A percentile compares a stretch with the other conserved stretches of the same genome.
Conservation (phyloP, 1,140 invertebrate species). For the Zaprionus lachaisei region DNA sequence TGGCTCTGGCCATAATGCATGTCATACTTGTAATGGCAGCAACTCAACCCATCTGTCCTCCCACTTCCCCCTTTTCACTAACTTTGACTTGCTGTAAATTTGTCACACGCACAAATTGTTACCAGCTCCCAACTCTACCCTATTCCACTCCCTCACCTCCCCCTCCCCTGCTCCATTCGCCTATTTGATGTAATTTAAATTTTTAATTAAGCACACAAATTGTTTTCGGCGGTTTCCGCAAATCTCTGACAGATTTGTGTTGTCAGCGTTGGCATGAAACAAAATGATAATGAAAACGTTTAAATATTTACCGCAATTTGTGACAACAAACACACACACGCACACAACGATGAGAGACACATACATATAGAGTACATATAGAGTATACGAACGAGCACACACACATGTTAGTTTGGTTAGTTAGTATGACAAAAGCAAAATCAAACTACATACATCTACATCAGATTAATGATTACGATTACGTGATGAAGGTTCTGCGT, state of each 20-base stretch:
- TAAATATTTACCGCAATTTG: slow-evolving; percentile 80
- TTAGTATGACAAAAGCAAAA: slow-evolving; percentile 33
- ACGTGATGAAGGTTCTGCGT: slow-evolving; percentile 40
- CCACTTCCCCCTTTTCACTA: background rate
- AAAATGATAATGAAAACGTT: slow-evolving; percentile 81
- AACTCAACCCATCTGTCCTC: background rate
- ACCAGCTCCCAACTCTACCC: background rate
- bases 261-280: slow-evolving; percentile 51
- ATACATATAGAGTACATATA: slow-evolving; percentile 27
- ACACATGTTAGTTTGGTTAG: slow-evolving; percentile 25
- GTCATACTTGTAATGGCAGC: slow-evolving; percentile 70
- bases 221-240: slow-evolving; percentile 74
- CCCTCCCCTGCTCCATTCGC: background rate
- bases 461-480: slow-evolving; percentile 34
- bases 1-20: slow-evolving; percentile 66
- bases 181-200: slow-evolving; percentile 81
- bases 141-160: background rate
- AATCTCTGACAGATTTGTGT: slow-evolving; percentile 76
- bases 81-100: slow-evolving; percentile 55
- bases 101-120: slow-evolving; percentile 76
- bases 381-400: slow-evolving; percentile 2
- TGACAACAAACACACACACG: slow-evolving; percentile 50
- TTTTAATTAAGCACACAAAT: slow-evolving; percentile 82
- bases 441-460: slow-evolving; percentile 63
- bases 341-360: slow-evolving; percentile 25